Evolutionary conservation across 2,113 vertebrate species (phyloP).

Genomic region (Eonycteris spelaea): DNA sequence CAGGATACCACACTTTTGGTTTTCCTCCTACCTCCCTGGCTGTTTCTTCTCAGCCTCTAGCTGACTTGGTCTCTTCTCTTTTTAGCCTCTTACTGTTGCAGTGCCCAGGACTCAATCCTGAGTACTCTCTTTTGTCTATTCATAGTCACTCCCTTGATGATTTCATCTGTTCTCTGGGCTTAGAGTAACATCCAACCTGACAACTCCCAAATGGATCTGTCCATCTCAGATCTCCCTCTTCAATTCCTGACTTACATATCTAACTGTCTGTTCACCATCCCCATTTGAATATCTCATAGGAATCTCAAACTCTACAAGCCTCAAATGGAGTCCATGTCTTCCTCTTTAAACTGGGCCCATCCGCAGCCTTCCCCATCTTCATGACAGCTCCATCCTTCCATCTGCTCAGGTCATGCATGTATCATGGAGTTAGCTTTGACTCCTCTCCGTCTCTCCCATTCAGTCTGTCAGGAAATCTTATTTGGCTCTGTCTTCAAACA

Average conservation of each 20-base stretch:
- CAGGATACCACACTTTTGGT: neutral
- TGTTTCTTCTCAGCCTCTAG: too few species aligned
- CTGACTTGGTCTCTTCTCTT: neutral
- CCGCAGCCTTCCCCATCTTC: neutral
- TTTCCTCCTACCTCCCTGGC: neutral
- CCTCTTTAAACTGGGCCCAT: neutral
- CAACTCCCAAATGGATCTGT: neutral
- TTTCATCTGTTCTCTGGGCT: neutral
- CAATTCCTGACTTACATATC: neutral
- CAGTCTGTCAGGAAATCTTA: neutral
- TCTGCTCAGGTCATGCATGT: neutral
- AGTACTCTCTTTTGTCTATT: neutral
- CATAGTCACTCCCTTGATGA: neutral
- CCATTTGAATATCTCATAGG: neutral
- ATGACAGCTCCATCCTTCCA: neutral
- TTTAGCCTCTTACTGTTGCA: neutral
- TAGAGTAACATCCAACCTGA: neutral
- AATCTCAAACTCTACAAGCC: neutral
- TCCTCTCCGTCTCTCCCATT: neutral
- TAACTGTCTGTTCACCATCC: neutral
- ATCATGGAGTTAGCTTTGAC: neutral
- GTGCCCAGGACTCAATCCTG: neutral
- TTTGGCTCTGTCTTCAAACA: neutral
- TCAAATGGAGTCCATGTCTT: neutral
- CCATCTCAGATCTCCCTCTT: neutral